These are phyloP conservation scores for Apotomis capreana DNA, from an alignment of 2,888 invertebrate species.

Conservation along the genomic window DNA sequence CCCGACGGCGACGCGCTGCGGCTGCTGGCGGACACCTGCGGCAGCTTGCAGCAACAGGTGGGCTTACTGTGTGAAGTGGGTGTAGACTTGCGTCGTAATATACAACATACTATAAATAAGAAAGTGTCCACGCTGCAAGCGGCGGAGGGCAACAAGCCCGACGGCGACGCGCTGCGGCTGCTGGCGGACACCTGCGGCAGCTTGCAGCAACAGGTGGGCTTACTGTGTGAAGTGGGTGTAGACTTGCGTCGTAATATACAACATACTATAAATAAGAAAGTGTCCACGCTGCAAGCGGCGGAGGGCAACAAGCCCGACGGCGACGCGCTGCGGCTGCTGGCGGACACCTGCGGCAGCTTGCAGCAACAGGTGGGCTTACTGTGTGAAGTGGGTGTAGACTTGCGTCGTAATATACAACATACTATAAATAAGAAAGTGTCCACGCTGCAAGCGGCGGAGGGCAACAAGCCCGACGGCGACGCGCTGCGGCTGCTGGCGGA, in stretches of 20 bases:
- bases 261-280: too few species aligned
- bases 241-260: too few species aligned
- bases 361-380: not conserved
- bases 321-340: too few species aligned
- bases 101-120: too few species aligned
- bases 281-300: too few species aligned
- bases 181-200: not conserved
- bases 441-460: too few species aligned
- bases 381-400: not conserved
- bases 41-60: slow-evolving; percentile 81
- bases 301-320: too few species aligned
- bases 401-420: not conserved
- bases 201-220: not conserved
- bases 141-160: too few species aligned
- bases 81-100: not conserved
- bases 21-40: slow-evolving; percentile 88
- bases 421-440: too few species aligned
- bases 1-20: slow-evolving; percentile 83
- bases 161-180: not conserved
- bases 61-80: not conserved
- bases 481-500: not conserved
- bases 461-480: too few species aligned
- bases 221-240: too few species aligned
- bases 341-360: not conserved
- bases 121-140: too few species aligned